Base-by-base conservation (phyloP, 2,797 vertebrate species). In the Aplochiton taeniatus region DNA sequence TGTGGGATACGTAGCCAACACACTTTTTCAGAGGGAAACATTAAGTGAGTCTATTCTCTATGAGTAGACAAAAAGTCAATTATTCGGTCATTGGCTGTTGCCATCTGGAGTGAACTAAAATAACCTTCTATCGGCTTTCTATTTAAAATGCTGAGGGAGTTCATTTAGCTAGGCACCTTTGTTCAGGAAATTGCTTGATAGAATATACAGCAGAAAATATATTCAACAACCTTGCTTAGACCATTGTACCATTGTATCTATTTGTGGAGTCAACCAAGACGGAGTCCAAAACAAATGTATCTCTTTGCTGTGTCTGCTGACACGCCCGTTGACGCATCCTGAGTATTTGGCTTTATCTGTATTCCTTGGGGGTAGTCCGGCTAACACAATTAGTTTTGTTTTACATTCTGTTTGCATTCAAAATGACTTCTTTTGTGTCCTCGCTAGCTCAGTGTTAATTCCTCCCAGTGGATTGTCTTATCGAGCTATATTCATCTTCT, bases 341-440 rank as follows among this genome's bases (percentile, higher is more conserved):
- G 68, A 80, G 68, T 76, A 79, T 76, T 83, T 54, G 6, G 72
- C 78, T 85, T 89, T 79, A 86, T 85, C 83, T 19, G 57, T 17
- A 4, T 41, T 85, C 84, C 78, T 79, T 65, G 64, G 84, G 80
- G 85, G 76, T 72, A 71, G 59, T 85, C 61, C 55, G 43, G 77
- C 82, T 84, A 86, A 88, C 79, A 68, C 65, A 86, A 85, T 85
- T 89, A 84, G 84, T 84, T 85, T 75, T 72, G 46, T 79, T 82
- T 71, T 41, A 65, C 48, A 42, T 84, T 84, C 54, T 66, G 73
- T 89, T 87, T 86, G 82, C 70, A 77, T 80, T 83, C 78, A 73
- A 68, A 81, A 72, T 77, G 63, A 71, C 53, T 77, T 64, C n/a
- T 11, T 78, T 75, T 74, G 66, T 76, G 74, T 69, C 76, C 72